These are phyloP conservation scores for Pseudoips prasinana DNA, from an alignment of 2,888 invertebrate species.

Conservation along the genomic window DNA sequence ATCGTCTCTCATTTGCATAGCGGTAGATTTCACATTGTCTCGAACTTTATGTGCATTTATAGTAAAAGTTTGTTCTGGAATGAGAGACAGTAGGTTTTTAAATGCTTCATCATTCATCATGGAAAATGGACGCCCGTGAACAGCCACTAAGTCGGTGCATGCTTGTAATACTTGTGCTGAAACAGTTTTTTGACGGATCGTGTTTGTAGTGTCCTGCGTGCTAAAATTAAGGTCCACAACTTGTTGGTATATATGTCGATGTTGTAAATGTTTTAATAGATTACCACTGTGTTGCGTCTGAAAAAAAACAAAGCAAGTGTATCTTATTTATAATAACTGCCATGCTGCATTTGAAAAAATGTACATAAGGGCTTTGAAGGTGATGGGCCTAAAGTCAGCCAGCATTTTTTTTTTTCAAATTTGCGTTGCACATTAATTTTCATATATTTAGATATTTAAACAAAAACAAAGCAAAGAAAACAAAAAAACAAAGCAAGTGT, in stretches of 20 bases:
- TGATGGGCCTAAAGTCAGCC: no score
- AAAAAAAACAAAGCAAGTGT: not conserved
- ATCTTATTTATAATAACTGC: no score
- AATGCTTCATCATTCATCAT: slow-evolving; percentile 11
- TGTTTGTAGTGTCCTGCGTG: slow-evolving; percentile 1
- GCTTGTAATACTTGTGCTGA: slow-evolving; percentile 4
- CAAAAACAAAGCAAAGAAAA: no score
- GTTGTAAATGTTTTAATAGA: slow-evolving; percentile 11
- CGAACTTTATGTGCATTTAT: slow-evolving; percentile 1
- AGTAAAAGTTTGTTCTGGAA: not conserved
- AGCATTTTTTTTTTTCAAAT: no score
- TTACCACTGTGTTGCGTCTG: slow-evolving; percentile 12
- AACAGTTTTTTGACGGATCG: not conserved
- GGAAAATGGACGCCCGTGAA: slow-evolving; percentile 15
- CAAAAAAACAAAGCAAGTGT: no score
- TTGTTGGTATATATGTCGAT: slow-evolving; percentile 4
- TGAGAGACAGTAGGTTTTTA: slow-evolving; percentile 9
- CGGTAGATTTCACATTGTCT: not conserved
- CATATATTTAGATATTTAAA: no score
- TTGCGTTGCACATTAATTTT: no score
- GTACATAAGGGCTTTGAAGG: no score
- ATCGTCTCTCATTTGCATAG: not conserved
- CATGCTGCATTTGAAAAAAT: no score
- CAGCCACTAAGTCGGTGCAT: slow-evolving; percentile 11
- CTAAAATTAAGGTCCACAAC: slow-evolving; percentile 2